Evolutionary conservation across 2,797 vertebrate genomes (phyloP).

Genomic region (Macropodus opercularis): DNA sequence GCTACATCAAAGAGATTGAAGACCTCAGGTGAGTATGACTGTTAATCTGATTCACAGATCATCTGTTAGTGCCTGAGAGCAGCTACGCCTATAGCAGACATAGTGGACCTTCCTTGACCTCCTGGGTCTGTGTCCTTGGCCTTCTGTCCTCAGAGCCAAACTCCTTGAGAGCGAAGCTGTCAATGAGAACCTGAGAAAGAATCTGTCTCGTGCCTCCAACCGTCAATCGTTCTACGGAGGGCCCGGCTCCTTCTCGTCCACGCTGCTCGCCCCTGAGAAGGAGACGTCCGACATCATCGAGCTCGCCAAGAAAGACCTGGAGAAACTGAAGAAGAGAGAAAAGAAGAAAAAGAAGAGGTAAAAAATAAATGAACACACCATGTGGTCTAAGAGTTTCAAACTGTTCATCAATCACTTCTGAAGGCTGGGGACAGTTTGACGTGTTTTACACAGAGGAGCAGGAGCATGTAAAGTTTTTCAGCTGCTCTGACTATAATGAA

Average conservation of each 20-base stretch:
- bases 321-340: slow-evolving; percentile 95
- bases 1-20: slow-evolving; percentile 98
- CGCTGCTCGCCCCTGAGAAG: slow-evolving; percentile 88
- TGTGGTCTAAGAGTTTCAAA: too few relatives aligned
- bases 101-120: too few relatives aligned
- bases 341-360: slow-evolving; percentile 98
- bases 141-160: slow-evolving; percentile 84
- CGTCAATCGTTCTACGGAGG: slow-evolving; percentile 87
- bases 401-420: too few relatives aligned
- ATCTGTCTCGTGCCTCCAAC: slow-evolving; percentile 87
- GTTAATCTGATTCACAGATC: too few relatives aligned
- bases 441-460: too few relatives aligned
- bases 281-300: slow-evolving; percentile 95
- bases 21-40: slow-evolving; percentile 87
- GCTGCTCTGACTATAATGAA: too few relatives aligned
- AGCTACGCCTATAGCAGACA: too few relatives aligned
- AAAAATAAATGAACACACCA: neutral
- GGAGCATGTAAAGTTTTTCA: too few relatives aligned
- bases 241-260: slow-evolving; percentile 81
- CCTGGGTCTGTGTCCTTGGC: too few relatives aligned
- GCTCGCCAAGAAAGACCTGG: slow-evolving; percentile 95
- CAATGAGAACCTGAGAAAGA: slow-evolving; percentile 92
- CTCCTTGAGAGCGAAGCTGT: slow-evolving; percentile 94
- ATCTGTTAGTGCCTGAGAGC: too few relatives aligned
- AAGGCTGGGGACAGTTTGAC: too few relatives aligned